These are phyloP conservation scores for Esox lucius DNA, from an alignment of 2,797 vertebrate genomes.

Conservation along the genomic window DNA sequence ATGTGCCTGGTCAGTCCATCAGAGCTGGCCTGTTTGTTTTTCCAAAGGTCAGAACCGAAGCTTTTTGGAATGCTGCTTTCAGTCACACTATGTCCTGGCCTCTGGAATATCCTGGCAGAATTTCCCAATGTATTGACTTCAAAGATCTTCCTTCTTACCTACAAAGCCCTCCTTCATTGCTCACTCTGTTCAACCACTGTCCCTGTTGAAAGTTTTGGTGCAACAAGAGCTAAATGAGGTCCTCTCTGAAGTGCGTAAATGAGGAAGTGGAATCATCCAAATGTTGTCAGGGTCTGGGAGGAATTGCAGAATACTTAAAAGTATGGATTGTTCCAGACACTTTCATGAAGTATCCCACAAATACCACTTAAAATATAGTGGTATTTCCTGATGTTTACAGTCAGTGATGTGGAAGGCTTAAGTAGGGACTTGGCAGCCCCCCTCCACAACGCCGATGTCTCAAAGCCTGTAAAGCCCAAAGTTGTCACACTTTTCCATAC, in stretches of 20 bases:
- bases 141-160: too few relatives aligned
- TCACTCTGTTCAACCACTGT: too few relatives aligned
- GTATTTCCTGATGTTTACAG: conserved; percentile 67
- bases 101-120: too few relatives aligned
- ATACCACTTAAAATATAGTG: too few relatives aligned
- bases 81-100: too few relatives aligned
- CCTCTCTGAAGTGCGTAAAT: background rate
- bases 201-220: too few relatives aligned
- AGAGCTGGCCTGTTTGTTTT: too few relatives aligned
- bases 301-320: conserved; percentile 39
- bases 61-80: too few relatives aligned
- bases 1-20: too few relatives aligned
- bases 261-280: background rate
- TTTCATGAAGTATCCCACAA: conserved; percentile 49
- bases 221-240: background rate
- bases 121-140: too few relatives aligned
- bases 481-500: conserved; percentile 57
- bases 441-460: conserved; percentile 37
- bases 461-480: conserved; percentile 52
- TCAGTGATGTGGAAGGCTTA: conserved; percentile 66
- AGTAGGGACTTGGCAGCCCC: conserved; percentile 48
- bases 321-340: conserved; percentile 54
- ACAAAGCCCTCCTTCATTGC: too few relatives aligned
- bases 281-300: conserved; percentile 10
- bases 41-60: too few relatives aligned